These are phyloP conservation scores for Plemyria rubiginata DNA, from an alignment of 2,888 invertebrate species.

Conservation along the genomic window DNA sequence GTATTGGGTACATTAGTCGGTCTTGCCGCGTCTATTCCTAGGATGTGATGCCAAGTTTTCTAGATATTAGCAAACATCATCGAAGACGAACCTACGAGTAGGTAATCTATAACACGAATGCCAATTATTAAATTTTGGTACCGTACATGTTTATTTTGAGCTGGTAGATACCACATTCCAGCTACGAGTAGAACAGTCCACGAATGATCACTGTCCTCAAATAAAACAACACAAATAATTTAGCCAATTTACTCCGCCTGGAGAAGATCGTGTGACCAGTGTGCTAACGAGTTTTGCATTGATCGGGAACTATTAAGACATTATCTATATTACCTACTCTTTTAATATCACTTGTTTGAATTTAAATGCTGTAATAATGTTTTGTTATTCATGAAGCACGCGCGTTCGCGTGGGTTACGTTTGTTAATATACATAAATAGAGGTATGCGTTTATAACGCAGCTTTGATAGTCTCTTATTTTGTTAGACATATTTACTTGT, in stretches of 20 bases:
- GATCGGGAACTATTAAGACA: slow-evolving; percentile 37
- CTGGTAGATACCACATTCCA: slow-evolving; percentile 22
- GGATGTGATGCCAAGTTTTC: slow-evolving; percentile 20
- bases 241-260: slow-evolving; percentile 15
- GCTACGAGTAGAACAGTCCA: slow-evolving; percentile 20
- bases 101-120: slow-evolving; percentile 8
- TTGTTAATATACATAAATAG: not conserved
- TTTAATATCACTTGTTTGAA: slow-evolving; percentile 39
- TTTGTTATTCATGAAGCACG: slow-evolving; percentile 9
- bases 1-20: not conserved
- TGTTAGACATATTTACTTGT: not conserved
- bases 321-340: slow-evolving; percentile 42
- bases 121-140: slow-evolving; percentile 17
- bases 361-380: slow-evolving; percentile 23
- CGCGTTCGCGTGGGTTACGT: slow-evolving; percentile 2
- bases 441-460: no score
- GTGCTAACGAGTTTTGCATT: slow-evolving; percentile 29
- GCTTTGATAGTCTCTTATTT: slow-evolving; percentile 8
- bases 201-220: slow-evolving; percentile 16
- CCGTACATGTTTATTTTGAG: slow-evolving; percentile 8
- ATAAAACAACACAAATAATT: slow-evolving; percentile 28
- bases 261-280: slow-evolving; percentile 6
- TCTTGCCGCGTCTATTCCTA: slow-evolving; percentile 24
- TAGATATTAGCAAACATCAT: slow-evolving; percentile 23
- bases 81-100: not conserved